A percentile compares a stretch with the other conserved stretches of the same genome.
Evolutionary conservation across 1,140 invertebrate genomes (phyloP).

Genomic region (Cotesia chilonis): DNA sequence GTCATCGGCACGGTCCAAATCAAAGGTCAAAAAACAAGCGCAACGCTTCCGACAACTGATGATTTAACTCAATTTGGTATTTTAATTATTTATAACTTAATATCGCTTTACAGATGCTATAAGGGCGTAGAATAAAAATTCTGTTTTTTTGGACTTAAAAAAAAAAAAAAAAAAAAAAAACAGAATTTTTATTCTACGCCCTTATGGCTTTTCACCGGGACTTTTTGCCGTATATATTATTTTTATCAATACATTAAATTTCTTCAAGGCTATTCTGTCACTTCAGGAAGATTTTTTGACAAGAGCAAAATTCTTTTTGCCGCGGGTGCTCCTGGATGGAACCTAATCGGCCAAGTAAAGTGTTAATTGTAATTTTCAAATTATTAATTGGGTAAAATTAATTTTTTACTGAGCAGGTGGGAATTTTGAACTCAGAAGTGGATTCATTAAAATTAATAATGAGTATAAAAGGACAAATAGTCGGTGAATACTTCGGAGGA

Average conservation of each 20-base stretch:
- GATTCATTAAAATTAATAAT: constrained; percentile 44
- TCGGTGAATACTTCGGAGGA: constrained; percentile 82
- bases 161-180: too few species aligned
- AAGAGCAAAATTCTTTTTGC: constrained; percentile 60
- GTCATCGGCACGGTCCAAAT: constrained; percentile 37
- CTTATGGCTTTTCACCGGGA: too few species aligned
- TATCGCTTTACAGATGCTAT: too few species aligned
- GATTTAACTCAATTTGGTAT: constrained; percentile 43
- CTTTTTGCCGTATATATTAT: too few species aligned
- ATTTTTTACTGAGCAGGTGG: constrained; percentile 37
- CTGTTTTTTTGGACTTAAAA: too few species aligned
- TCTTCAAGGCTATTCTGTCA: constrained; percentile 68
- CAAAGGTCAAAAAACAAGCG: constrained; percentile 26
- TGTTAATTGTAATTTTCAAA: too few species aligned
- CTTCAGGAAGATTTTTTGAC: constrained; percentile 65
- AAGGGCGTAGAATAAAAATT: too few species aligned
- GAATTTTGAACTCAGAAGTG: constrained; percentile 49
- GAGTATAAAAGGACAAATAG: constrained; percentile 66
- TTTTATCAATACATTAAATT: constrained; percentile 12
- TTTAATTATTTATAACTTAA: too few species aligned
- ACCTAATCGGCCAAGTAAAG: constrained; percentile 56
- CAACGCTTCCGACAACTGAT: constrained; percentile 32
- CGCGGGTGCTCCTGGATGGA: constrained; percentile 68
- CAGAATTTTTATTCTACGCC: too few species aligned
- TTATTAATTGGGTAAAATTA: not conserved